Evolutionary conservation across 2,113 vertebrate species (phyloP), one percentile per base, ranked within the genome.

Genomic region (Alethe diademata): DNA sequence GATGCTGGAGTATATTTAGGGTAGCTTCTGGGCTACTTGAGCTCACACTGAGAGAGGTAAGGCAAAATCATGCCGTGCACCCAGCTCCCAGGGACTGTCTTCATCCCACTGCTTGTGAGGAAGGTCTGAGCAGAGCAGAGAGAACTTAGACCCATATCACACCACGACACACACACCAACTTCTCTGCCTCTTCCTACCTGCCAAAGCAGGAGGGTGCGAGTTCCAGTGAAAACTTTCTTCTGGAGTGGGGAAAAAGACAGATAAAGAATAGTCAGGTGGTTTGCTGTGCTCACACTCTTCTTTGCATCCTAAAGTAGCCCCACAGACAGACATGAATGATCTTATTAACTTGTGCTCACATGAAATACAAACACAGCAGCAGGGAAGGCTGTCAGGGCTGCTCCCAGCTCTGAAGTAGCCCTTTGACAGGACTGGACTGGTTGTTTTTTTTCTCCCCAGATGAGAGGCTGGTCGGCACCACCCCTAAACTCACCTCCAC

Each of bases 401-500:
- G 54, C 40, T 78, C 45, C 35, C 60, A 95, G 57, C 26, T 73
- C 51, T 78, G 50, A 73, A 94, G 53, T 75, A 88, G 86, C 22
- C 29, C 28, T 85, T 83, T 85, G 48, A 69, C 56, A 87, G 47
- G 29, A 57, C 45, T 61, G 26, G 23, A 69, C 40, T 45, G 31
- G 56, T 62, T 90, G 35, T 9, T n/a, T 71, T 67, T 67, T 78
- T 71, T 50, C 36, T 64, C n/a, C 48, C 70, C 31, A 70, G 47
- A 89, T 78, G 78, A 89, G 66, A 78, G 58, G 60, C 67, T 86
- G 83, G 57, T 67, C 58, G 73, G 45, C 88, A 90, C 45, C 84
- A 61, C 7, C 74, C 33, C 90, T 83, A 69, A 80, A 38, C 64
- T 93, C 88, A 90, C 42, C 66, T 97, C 94, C 73, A 19, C 92